These are phyloP conservation scores for Toxotes jaculatrix DNA, from an alignment of 2,113 vertebrate genomes.

Conservation along the genomic window DNA sequence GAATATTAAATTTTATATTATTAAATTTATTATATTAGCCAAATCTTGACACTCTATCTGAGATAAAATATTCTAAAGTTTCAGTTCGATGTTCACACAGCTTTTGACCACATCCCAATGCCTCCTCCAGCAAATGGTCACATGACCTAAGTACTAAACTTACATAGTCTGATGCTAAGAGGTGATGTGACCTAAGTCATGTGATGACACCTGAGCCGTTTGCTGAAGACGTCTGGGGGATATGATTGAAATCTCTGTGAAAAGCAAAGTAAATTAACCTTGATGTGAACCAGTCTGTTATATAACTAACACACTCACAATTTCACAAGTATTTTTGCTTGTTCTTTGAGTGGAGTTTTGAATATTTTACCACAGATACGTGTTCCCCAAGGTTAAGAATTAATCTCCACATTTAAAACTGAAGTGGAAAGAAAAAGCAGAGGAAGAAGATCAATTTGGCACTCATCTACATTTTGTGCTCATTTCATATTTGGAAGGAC, in stretches of 20 bases:
- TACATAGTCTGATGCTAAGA: not conserved
- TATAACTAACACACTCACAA: not conserved
- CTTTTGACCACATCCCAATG: not conserved
- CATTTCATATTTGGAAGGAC: not conserved
- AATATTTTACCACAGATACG: not conserved
- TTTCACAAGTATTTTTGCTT: too few relatives aligned
- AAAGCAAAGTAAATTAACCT: not conserved
- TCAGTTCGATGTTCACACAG: not conserved
- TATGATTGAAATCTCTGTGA: slow-evolving; percentile 13
- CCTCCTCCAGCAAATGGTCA: slow-evolving; percentile 26
- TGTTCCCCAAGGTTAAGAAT: not conserved
- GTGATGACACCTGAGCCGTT: not conserved
- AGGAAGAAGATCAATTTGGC: not conserved
- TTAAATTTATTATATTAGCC: not conserved
- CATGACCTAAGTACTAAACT: not conserved
- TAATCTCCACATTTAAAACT: not conserved
- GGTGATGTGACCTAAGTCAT: not conserved
- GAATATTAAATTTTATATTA: too few relatives aligned
- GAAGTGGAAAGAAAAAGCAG: not conserved
- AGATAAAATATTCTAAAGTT: not conserved
- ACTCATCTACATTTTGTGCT: not conserved
- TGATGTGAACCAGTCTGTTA: not conserved
- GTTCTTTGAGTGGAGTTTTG: not conserved
- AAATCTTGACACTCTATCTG: not conserved
- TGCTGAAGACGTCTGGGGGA: slow-evolving; percentile 2